Evolutionary conservation across 1,140 invertebrate species (phyloP).

Genomic region (Drosophila serrata): DNA sequence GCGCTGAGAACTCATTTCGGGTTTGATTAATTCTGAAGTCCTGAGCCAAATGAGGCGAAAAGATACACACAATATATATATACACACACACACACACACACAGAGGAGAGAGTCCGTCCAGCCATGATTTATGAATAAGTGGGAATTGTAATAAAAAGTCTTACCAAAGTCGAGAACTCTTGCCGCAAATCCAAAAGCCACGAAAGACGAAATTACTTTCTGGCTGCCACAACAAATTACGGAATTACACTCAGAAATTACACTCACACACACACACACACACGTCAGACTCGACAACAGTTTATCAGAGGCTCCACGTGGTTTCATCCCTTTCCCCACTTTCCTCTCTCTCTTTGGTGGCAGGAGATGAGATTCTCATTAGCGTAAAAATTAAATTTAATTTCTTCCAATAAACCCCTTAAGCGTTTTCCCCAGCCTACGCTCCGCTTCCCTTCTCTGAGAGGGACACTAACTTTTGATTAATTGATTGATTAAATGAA

Average conservation of each 20-base stretch:
- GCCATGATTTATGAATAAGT: constrained; percentile 55
- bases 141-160: constrained; percentile 34
- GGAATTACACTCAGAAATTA: constrained; percentile 27
- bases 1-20: constrained; percentile 4
- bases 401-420: constrained; percentile 37
- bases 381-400: constrained; percentile 52
- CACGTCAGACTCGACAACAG: not conserved
- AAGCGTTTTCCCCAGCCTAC: constrained; percentile 7
- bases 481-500: constrained; percentile 68
- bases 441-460: not conserved
- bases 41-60: constrained; percentile 32
- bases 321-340: not conserved
- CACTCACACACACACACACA: constrained; percentile 6
- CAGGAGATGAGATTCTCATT: constrained; percentile 33
- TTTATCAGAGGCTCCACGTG: constrained; percentile 3
- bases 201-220: constrained; percentile 41
- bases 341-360: not conserved
- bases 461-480: constrained; percentile 43
- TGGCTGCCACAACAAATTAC: constrained; percentile 43
- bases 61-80: no score
- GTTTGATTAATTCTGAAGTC: constrained; percentile 55
- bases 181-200: constrained; percentile 37
- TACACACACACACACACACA: not conserved
- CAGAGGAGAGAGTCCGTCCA: not conserved
- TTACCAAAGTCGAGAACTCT: constrained; percentile 20